A percentile compares a stretch with the other conserved stretches of the same genome.
Evolutionary conservation across 2,888 invertebrate genomes (phyloP).

Genomic region (Lamellibrachia columna): DNA sequence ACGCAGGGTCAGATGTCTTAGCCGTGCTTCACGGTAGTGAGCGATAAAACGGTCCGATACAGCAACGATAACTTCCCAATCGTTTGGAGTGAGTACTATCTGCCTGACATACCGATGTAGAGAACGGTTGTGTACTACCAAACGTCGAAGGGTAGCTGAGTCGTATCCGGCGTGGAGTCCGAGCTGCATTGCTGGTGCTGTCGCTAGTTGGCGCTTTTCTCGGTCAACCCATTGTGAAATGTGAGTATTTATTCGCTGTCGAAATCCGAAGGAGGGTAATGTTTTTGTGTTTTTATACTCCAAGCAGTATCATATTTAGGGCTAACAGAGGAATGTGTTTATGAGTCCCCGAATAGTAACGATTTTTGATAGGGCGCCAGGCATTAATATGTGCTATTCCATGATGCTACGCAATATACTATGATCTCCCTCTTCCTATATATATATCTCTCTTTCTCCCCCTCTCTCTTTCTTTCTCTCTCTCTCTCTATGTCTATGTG

Average conservation of each 20-base stretch:
- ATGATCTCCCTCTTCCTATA: too few relatives aligned
- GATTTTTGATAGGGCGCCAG: too few relatives aligned
- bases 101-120: neutral
- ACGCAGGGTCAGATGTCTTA: neutral
- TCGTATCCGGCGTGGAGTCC: neutral
- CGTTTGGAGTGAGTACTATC: neutral
- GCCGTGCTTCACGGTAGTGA: neutral
- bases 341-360: too few relatives aligned
- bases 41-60: neutral
- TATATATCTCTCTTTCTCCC: too few relatives aligned
- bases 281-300: too few relatives aligned
- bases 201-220: too few relatives aligned
- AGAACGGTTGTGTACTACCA: neutral
- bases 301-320: neutral
- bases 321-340: too few relatives aligned
- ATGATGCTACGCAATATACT: too few relatives aligned
- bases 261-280: neutral
- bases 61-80: neutral
- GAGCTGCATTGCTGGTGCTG: neutral
- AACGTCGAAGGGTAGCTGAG: neutral
- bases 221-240: neutral
- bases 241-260: neutral
- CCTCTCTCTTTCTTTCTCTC: too few relatives aligned
- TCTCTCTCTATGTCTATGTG: too few relatives aligned
- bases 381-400: too few relatives aligned